Evolutionary conservation across 92 coral and sea anemone species (phyloP).

Genomic region (Parazoanthus atlanticus): DNA sequence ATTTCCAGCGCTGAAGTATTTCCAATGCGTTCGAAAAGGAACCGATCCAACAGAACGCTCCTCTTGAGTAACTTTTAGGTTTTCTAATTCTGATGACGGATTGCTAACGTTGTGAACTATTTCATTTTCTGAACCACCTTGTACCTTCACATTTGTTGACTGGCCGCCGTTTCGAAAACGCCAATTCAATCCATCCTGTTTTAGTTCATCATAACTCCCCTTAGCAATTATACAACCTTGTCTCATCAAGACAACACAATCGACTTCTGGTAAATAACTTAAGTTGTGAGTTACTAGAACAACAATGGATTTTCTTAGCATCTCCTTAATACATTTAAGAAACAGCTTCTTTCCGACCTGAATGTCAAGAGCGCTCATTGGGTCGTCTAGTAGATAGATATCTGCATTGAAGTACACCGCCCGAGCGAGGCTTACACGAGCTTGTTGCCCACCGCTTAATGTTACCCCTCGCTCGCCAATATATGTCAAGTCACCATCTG

Average conservation of each 20-base stretch:
- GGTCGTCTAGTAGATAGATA: constrained; percentile 13
- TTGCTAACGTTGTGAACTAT: background rate
- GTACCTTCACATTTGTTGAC: background rate
- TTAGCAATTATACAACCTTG: background rate
- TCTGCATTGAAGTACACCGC: constrained; percentile 10
- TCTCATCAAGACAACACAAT: background rate
- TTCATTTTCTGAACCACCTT: background rate
- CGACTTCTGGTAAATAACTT: constrained; percentile 17
- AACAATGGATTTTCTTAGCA: background rate
- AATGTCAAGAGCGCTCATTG: constrained; percentile 5
- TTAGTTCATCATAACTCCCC: constrained; percentile 1
- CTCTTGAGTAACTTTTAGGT: background rate
- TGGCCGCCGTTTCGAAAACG: background rate
- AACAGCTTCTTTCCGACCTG: constrained; percentile 18
- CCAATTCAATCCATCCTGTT: background rate
- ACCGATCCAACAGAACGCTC: constrained; percentile 9
- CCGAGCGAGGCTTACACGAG: constrained; percentile 23
- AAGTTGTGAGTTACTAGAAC: constrained; percentile 27
- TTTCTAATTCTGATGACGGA: background rate
- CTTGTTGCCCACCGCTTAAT: constrained; percentile 30
- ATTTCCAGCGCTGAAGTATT: constrained; percentile 26
- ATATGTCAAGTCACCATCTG: constrained; percentile 19
- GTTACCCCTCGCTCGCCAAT: constrained; percentile 30
- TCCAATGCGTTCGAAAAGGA: background rate
- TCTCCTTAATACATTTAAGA: background rate